Evolutionary conservation across 2,113 vertebrate genomes (phyloP).

Genomic region (Dascyllus trimaculatus): DNA sequence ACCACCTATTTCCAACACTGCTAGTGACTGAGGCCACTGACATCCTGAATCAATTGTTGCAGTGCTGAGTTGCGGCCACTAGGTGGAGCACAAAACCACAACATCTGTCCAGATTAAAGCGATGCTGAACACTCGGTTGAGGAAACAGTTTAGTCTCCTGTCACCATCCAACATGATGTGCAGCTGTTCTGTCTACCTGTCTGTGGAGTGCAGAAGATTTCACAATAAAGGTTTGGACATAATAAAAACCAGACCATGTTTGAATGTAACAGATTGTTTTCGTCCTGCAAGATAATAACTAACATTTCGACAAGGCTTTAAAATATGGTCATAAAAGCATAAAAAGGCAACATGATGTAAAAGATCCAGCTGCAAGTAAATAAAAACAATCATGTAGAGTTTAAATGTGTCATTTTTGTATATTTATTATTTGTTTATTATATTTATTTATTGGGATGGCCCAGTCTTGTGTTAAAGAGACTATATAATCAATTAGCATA

Average conservation of each 20-base stretch:
- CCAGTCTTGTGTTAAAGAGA: background rate
- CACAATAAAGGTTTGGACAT: too few species aligned
- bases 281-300: too few species aligned
- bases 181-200: too few species aligned
- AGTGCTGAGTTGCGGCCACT: slow-evolving; percentile 24
- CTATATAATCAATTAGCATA: background rate
- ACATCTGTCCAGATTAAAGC: slow-evolving; percentile 3
- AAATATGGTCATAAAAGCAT: too few species aligned
- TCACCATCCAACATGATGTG: too few species aligned
- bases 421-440: too few species aligned
- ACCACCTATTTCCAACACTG: background rate
- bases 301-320: too few species aligned
- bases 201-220: background rate
- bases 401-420: too few species aligned
- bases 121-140: background rate
- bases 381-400: too few species aligned
- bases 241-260: too few species aligned
- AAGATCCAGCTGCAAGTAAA: background rate
- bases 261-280: too few species aligned
- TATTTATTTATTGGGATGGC: background rate
- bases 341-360: background rate
- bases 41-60: background rate
- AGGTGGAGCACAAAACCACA: slow-evolving; percentile 50
- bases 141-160: too few species aligned
- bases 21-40: background rate